phyloP scores from a whole-genome alignment of 2,797 vertebrate genomes.

The Syndactyla subalaris region DNA sequence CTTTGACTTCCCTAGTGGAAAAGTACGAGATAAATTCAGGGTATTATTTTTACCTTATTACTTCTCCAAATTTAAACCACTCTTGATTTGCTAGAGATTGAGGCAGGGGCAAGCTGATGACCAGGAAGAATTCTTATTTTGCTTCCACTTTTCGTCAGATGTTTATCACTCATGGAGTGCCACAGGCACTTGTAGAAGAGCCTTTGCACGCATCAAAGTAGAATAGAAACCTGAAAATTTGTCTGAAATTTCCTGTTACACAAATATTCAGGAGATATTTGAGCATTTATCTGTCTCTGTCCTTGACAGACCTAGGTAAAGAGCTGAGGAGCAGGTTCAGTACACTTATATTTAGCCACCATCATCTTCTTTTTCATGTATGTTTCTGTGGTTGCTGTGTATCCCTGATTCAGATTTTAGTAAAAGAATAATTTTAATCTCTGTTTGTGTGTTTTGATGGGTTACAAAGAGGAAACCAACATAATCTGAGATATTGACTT shows the following conservation, averaged over 20 bases:
- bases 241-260: neutral
- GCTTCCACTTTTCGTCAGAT: neutral
- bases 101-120: neutral
- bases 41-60: neutral
- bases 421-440: neutral
- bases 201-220: neutral
- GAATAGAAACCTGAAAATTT: neutral
- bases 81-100: neutral
- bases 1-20: neutral
- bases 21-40: neutral
- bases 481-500: neutral
- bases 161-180: fast-evolving
- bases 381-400: neutral
- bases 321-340: neutral
- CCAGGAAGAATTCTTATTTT: neutral
- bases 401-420: neutral
- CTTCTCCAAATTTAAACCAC: neutral
- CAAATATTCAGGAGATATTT: neutral
- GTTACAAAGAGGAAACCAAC: neutral
- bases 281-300: neutral
- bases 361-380: neutral
- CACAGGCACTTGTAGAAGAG: neutral
- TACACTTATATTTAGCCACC: neutral
- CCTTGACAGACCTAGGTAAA: neutral
- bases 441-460: neutral